Conservation (phyloP, 2,797 vertebrate genomes). For the Coranthus polyacanthus region DNA sequence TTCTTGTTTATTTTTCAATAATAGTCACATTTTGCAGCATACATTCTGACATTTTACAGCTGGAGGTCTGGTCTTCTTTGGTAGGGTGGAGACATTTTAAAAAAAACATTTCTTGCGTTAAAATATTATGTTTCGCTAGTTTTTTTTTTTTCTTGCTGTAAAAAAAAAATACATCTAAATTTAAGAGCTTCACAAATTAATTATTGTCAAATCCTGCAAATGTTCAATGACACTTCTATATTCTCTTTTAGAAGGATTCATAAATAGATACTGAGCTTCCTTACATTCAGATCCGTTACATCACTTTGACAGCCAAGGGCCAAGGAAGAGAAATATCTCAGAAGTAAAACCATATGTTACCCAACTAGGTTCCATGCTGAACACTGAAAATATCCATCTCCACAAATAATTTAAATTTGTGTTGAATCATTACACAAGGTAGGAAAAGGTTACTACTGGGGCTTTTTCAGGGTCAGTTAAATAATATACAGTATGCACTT, state of each 20-base stretch:
- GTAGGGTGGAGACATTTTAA: no score
- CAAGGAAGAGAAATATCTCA: slow-evolving; percentile 21
- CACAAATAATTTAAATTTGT: slow-evolving; percentile 23
- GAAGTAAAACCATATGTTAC: slow-evolving; percentile 16
- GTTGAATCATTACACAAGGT: slow-evolving; percentile 18
- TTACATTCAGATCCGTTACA: slow-evolving; percentile 56
- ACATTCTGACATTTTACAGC: no score
- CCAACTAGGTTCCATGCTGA: slow-evolving; percentile 6
- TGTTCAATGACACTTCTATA: slow-evolving; percentile 45
- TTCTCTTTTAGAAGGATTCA: slow-evolving; percentile 58
- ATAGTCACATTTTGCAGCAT: no score
- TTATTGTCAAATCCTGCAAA: slow-evolving; percentile 29
- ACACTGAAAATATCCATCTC: slow-evolving; percentile 27
- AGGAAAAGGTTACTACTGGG: slow-evolving; percentile 6
- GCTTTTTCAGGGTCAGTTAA: slow-evolving; percentile 11
- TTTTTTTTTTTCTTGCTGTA: neutral
- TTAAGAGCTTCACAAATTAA: slow-evolving; percentile 2
- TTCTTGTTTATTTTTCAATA: no score
- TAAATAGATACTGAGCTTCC: slow-evolving; percentile 58
- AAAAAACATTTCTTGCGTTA: no score
- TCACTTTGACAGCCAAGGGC: slow-evolving; percentile 51
- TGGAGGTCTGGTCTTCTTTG: no score
- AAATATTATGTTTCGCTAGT: neutral
- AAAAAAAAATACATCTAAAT: neutral
- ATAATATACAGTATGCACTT: neutral